phyloP scores from a whole-genome alignment of 1,140 invertebrate genomes.

The Hylyphantes graminicola region DNA sequence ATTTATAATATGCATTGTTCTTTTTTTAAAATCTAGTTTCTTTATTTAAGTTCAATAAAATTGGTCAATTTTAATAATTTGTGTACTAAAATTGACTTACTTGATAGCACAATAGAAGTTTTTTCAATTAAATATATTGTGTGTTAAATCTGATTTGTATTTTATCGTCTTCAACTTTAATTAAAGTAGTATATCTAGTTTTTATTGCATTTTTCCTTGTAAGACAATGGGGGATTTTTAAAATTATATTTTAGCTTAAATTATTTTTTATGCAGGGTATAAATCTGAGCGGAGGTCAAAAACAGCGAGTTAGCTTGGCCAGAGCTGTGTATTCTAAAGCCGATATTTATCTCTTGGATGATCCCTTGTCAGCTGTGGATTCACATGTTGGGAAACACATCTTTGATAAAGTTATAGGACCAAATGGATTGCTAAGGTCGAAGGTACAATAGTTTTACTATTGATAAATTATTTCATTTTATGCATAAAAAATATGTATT shows the following conservation, averaged over 20 bases:
- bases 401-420: conserved; percentile 68
- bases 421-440: conserved; percentile 62
- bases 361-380: conserved; percentile 69
- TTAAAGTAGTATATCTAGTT: too few relatives aligned
- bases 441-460: conserved; percentile 38
- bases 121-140: too few relatives aligned
- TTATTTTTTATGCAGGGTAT: conserved; percentile 65
- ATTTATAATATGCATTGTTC: neutral
- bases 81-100: neutral
- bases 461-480: too few relatives aligned
- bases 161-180: too few relatives aligned
- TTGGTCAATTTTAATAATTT: neutral
- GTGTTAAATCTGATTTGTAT: too few relatives aligned
- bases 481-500: too few relatives aligned
- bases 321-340: conserved; percentile 65
- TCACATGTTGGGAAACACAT: conserved; percentile 69
- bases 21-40: neutral
- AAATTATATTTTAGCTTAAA: neutral
- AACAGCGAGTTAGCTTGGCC: conserved; percentile 65
- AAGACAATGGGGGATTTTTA: neutral
- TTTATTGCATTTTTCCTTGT: too few relatives aligned
- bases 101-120: too few relatives aligned
- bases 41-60: neutral
- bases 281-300: conserved; percentile 66
- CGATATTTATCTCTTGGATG: conserved; percentile 70